Percentiles rank a stretch among this genome's conserved stretches.
Conservation (phyloP, 2,797 vertebrate genomes). For the Protonibea diacanthus region DNA sequence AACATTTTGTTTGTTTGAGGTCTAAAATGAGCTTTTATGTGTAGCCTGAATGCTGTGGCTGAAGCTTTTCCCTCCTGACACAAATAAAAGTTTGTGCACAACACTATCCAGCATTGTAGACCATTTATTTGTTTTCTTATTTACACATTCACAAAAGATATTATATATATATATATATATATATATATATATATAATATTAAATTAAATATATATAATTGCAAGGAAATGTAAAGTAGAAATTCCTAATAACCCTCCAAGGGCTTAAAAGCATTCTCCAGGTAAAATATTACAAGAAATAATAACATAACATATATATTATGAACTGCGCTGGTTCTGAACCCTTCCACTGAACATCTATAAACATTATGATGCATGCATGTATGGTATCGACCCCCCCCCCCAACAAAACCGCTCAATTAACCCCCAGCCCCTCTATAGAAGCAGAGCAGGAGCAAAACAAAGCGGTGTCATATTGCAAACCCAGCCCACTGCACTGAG, state of each 20-base stretch:
- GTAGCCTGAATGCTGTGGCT: background rate
- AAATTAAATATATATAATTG: too few species aligned
- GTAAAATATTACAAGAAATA: too few species aligned
- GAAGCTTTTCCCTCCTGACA: background rate
- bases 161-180: too few species aligned
- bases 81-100: background rate
- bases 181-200: too few species aligned
- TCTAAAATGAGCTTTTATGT: background rate
- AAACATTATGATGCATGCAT: background rate
- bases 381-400: conserved; percentile 12
- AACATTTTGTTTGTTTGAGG: background rate
- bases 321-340: background rate
- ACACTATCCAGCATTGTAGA: background rate
- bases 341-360: background rate
- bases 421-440: conserved; percentile 14
- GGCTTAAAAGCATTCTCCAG: too few species aligned
- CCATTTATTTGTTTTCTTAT: too few species aligned
- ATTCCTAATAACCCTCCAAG: too few species aligned
- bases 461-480: conserved; percentile 58
- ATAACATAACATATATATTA: too few species aligned
- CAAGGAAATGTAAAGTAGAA: too few species aligned
- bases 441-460: conserved; percentile 44
- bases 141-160: too few species aligned
- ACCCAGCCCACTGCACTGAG: conserved; percentile 15
- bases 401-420: conserved; percentile 27